Conservation (phyloP, 35 echinoderm and acorn worm species). For the Lytechinus variegatus region DNA sequence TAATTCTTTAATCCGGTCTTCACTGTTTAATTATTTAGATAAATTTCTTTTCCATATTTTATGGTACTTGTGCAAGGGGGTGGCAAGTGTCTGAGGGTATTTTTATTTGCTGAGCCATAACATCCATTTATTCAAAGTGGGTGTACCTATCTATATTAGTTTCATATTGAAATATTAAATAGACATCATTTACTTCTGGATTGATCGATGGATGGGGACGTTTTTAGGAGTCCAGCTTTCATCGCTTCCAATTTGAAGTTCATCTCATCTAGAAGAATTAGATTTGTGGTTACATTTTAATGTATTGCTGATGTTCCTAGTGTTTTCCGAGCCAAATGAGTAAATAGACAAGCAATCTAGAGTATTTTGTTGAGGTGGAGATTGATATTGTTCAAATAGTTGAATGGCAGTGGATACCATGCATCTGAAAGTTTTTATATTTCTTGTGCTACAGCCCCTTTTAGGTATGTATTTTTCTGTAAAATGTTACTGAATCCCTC, state of each 20-base stretch:
- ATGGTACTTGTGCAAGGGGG: slow-evolving; percentile 8
- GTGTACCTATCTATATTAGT: background rate
- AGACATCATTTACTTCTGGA: background rate
- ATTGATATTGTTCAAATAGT: background rate
- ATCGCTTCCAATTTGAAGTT: background rate
- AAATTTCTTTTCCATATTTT: background rate
- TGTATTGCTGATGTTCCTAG: background rate
- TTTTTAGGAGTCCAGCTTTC: background rate
- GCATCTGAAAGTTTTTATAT: background rate
- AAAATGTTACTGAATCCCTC: no score
- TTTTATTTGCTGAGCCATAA: background rate
- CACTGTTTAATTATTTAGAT: background rate
- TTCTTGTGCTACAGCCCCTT: slow-evolving; percentile 22
- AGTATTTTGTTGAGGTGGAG: background rate
- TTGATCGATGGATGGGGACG: background rate
- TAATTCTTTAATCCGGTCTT: background rate
- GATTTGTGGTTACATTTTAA: background rate
- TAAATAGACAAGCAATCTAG: background rate
- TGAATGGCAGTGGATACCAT: background rate
- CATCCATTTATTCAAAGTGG: background rate
- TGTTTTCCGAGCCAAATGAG: background rate
- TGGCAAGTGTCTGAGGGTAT: background rate
- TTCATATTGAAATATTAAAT: background rate
- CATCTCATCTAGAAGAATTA: background rate
- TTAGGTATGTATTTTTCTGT: background rate